phyloP scores from a whole-genome alignment of 1,140 invertebrate species.

The Coboldia fuscipes region DNA sequence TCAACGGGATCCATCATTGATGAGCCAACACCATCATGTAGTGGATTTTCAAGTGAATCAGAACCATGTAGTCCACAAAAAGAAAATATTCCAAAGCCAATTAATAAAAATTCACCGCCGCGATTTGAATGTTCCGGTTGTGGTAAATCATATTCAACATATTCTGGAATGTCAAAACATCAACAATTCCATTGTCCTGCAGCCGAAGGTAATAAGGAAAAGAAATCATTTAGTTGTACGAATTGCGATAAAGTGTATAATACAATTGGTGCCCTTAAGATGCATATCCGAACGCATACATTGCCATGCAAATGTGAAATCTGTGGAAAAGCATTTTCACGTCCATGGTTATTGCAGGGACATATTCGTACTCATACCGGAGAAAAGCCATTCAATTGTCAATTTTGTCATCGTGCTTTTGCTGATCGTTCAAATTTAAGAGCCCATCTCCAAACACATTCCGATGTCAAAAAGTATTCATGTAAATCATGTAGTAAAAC shows the following conservation, averaged over 20 bases:
- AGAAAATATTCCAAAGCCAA: too few species aligned
- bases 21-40: too few species aligned
- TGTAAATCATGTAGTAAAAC: slow-evolving; percentile 84
- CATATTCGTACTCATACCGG: slow-evolving; percentile 88
- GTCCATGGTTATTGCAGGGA: slow-evolving; percentile 89
- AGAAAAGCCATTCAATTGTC: slow-evolving; percentile 92
- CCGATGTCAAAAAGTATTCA: slow-evolving; percentile 94
- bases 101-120: too few species aligned
- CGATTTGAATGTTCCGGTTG: slow-evolving; percentile 80
- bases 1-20: too few species aligned
- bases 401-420: slow-evolving; percentile 85
- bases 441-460: slow-evolving; percentile 93
- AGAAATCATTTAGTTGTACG: slow-evolving; percentile 89
- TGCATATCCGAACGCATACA: slow-evolving; percentile 97
- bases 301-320: slow-evolving; percentile 91
- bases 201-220: slow-evolving; percentile 55
- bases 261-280: slow-evolving; percentile 86
- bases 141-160: slow-evolving; percentile 88
- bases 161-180: slow-evolving; percentile 88
- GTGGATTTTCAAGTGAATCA: too few species aligned
- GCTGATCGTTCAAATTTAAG: slow-evolving; percentile 90
- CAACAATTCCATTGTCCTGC: slow-evolving; percentile 87
- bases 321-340: slow-evolving; percentile 92
- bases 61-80: too few species aligned
- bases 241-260: slow-evolving; percentile 92